Percentiles rank a stretch among this genome's conserved stretches.
Evolutionary conservation across 2,797 vertebrate genomes (phyloP).

Genomic region (Microctenopoma stevenorrisi): DNA sequence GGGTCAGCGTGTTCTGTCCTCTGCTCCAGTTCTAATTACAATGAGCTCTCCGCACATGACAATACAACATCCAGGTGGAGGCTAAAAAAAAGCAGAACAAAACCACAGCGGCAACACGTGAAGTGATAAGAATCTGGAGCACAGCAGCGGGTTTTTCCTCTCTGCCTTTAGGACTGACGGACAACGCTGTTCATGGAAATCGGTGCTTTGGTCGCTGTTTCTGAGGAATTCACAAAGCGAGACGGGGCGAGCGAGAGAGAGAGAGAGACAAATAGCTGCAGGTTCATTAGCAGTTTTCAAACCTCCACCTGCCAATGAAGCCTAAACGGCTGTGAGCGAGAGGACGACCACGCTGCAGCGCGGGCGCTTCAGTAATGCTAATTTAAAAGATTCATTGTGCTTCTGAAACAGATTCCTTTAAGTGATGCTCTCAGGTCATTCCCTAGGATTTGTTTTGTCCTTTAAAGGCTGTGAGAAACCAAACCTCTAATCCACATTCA

Average conservation of each 20-base stretch:
- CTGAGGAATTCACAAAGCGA: conserved; percentile 11
- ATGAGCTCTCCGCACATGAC: conserved; percentile 23
- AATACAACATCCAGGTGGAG: conserved; percentile 41
- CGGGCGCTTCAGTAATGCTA: not conserved
- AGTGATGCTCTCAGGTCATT: conserved; percentile 13
- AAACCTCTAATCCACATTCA: conserved; percentile 39
- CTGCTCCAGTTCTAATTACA: conserved; percentile 31
- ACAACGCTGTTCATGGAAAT: not conserved
- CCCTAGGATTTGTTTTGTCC: not conserved
- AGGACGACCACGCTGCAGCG: conserved; percentile 17
- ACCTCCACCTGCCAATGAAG: conserved; percentile 13
- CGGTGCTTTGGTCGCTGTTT: not conserved
- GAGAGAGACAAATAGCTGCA: conserved; percentile 18
- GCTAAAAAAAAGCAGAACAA: not conserved
- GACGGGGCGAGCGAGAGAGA: not conserved
- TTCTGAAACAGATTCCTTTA: conserved; percentile 21
- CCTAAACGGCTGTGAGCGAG: not conserved
- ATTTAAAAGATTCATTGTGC: conserved; percentile 28
- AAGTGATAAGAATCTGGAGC: conserved; percentile 35
- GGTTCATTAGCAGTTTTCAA: conserved; percentile 42
- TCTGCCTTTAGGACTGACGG: conserved; percentile 12
- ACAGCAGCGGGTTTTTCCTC: conserved; percentile 12
- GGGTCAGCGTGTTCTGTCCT: conserved; percentile 42
- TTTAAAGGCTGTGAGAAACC: conserved; percentile 11
- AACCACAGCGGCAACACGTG: not conserved